Evolutionary conservation across 2,113 vertebrate species (phyloP).

Genomic region (Holacanthus passer): DNA sequence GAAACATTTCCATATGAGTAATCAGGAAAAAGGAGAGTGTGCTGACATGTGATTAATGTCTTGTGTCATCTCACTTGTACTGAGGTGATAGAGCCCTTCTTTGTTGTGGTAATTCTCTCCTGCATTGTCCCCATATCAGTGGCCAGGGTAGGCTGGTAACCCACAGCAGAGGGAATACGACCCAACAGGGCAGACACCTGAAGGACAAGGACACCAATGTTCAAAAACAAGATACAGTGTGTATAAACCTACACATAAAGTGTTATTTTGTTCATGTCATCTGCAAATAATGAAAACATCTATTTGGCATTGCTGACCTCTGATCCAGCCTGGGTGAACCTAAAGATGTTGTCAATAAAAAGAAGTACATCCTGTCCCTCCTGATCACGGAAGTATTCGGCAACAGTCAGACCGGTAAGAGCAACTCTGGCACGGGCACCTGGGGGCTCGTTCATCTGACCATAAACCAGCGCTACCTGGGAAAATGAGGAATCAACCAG

Average conservation of each 20-base stretch:
- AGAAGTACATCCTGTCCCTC: slow-evolving; percentile 97
- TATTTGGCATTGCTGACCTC: slow-evolving; percentile 82
- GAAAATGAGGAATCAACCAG: not conserved
- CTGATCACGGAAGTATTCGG: slow-evolving; percentile 98
- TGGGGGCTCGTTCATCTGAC: slow-evolving; percentile 98
- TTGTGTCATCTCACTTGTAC: not conserved
- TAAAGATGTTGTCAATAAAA: slow-evolving; percentile 98
- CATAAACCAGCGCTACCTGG: slow-evolving; percentile 95
- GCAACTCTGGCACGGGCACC: slow-evolving; percentile 95
- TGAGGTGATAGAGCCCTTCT: slow-evolving; percentile 94
- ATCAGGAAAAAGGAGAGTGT: not conserved
- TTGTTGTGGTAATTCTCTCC: slow-evolving; percentile 97
- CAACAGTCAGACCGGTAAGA: slow-evolving; percentile 93
- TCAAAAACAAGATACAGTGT: not conserved
- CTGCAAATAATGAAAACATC: not conserved
- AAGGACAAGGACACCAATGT: not conserved
- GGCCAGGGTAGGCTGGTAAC: slow-evolving; percentile 96
- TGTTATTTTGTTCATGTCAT: not conserved
- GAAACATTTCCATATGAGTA: not conserved
- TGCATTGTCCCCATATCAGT: slow-evolving; percentile 99
- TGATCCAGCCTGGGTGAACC: slow-evolving; percentile 97
- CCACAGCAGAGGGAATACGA: slow-evolving; percentile 96
- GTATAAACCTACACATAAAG: not conserved
- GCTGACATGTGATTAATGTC: not conserved
- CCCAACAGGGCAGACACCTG: slow-evolving; percentile 96